These are phyloP conservation scores for Hestina assimilis DNA, from an alignment of 1,140 invertebrate species.

Conservation along the genomic window DNA sequence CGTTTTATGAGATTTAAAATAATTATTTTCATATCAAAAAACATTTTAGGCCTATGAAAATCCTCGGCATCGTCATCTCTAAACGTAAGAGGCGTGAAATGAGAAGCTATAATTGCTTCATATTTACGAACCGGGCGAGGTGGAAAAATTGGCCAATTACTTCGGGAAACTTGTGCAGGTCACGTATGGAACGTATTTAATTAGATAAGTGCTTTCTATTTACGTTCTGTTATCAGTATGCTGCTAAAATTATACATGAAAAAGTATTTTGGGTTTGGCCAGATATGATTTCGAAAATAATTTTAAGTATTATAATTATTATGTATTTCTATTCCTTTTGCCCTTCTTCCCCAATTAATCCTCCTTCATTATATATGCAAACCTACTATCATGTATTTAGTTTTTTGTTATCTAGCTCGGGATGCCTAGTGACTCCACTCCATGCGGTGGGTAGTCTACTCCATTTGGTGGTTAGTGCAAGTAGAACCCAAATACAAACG, in stretches of 20 bases:
- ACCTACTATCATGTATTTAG: no score
- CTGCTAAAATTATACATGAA: not conserved
- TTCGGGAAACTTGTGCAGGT: slow-evolving; percentile 33
- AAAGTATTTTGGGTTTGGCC: not conserved
- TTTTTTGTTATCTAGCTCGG: no score
- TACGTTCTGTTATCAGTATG: slow-evolving; percentile 11
- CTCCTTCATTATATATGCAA: no score
- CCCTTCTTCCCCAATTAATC: no score
- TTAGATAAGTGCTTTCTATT: slow-evolving; percentile 24
- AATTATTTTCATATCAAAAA: slow-evolving; percentile 12
- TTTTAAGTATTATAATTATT: no score
- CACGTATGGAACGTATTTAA: slow-evolving; percentile 29
- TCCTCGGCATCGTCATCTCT: slow-evolving; percentile 28
- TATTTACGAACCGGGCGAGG: slow-evolving; percentile 34
- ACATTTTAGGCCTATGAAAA: slow-evolving; percentile 17
- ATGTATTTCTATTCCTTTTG: no score
- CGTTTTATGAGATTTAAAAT: slow-evolving; percentile 1
- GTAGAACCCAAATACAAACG: no score
- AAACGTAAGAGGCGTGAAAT: slow-evolving; percentile 41
- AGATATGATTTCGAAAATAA: not conserved
- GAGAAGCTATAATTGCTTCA: slow-evolving; percentile 43
- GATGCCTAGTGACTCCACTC: no score
- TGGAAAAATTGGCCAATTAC: slow-evolving; percentile 65
- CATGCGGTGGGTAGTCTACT: no score
- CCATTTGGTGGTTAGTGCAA: no score